Percentiles rank a stretch among this genome's conserved stretches.
These are phyloP conservation scores for Listrodromus nycthemerus DNA, from an alignment of 2,888 invertebrate species.

Conservation along the genomic window DNA sequence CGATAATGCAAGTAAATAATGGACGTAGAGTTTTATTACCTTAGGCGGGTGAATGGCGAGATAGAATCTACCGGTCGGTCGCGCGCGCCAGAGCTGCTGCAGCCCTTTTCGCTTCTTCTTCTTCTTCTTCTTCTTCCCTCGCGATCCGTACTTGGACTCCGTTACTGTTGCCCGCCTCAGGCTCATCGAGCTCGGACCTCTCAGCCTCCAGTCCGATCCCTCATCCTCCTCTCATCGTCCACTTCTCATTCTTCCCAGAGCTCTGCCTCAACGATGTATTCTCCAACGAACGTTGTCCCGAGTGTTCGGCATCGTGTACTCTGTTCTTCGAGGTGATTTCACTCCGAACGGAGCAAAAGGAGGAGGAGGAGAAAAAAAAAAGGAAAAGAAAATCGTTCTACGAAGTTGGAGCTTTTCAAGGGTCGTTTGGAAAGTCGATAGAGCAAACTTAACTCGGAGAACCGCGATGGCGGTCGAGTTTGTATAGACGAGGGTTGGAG, in stretches of 20 bases:
- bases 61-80: slow-evolving; percentile 81
- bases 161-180: slow-evolving; percentile 12
- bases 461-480: slow-evolving; percentile 64
- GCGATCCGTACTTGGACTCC: slow-evolving; percentile 27
- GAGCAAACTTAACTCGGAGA: slow-evolving; percentile 7
- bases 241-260: slow-evolving; percentile 30
- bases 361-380: not conserved
- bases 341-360: not conserved
- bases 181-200: slow-evolving; percentile 32
- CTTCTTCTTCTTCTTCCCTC: slow-evolving; percentile 29
- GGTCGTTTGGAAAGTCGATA: slow-evolving; percentile 29
- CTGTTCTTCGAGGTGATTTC: slow-evolving; percentile 7
- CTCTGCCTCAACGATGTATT: slow-evolving; percentile 13
- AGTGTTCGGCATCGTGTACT: slow-evolving; percentile 8
- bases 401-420: not conserved
- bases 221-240: slow-evolving; percentile 17
- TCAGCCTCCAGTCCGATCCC: slow-evolving; percentile 43
- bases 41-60: slow-evolving; percentile 82
- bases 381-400: not conserved
- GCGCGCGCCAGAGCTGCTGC: slow-evolving; percentile 63
- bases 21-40: slow-evolving; percentile 83
- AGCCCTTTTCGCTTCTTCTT: slow-evolving; percentile 57
- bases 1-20: slow-evolving; percentile 84
- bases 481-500: slow-evolving; percentile 51
- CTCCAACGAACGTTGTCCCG: not conserved